Base-by-base conservation (phyloP, 2,888 invertebrate genomes). In the Stegana nigrithorax region DNA sequence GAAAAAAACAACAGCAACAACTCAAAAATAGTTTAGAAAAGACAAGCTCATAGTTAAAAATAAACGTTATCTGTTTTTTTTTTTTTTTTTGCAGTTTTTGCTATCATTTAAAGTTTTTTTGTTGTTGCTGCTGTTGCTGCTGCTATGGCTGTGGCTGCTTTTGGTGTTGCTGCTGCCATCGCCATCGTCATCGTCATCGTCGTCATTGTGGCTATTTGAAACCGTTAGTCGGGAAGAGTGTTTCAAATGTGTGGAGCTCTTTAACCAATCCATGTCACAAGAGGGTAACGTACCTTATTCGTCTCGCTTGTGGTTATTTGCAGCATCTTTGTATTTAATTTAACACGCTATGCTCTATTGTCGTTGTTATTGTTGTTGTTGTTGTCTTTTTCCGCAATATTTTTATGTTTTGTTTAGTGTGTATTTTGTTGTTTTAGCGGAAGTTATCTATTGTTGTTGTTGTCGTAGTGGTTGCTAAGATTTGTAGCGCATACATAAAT, bases 401-500 rank as follows among this genome's bases (percentile, higher is more conserved):
- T 50, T 12, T 26, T 26, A 23, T 26, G 25, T 50, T 50, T 21
- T 45, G 8, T 45, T 12, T 50, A 14, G n/a, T 26, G 3, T 50
- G 14, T 50, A n/a, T 50, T 50, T 26, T 39, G n/a, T 39, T 39
- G 5, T 6, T 36, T 26, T n/a, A 50, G 50, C 50, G 50, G 50
- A 50, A 50, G 50, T 26, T 23, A 26, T 50, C 26, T n/a, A 39
- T 39, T 50, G 26, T 50, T n/a, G n/a, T n/a, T n/a, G n/a, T n/a
- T n/a, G n/a, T n/a, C n/a, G n/a, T n/a, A n/a, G n/a, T n/a, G 3
- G 47, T 14, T 47, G 21, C 5, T 47, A 25, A 47, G 47, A 26
- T 50, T 50, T 50, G 23, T 50, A 50, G 47, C 25, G 47, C 47
- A 47, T 47, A 25, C n/a, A 50, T 26, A 39, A 8, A 39, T 39